Base-by-base conservation (phyloP, 2,888 invertebrate genomes). In the Melanostoma mellinum region DNA sequence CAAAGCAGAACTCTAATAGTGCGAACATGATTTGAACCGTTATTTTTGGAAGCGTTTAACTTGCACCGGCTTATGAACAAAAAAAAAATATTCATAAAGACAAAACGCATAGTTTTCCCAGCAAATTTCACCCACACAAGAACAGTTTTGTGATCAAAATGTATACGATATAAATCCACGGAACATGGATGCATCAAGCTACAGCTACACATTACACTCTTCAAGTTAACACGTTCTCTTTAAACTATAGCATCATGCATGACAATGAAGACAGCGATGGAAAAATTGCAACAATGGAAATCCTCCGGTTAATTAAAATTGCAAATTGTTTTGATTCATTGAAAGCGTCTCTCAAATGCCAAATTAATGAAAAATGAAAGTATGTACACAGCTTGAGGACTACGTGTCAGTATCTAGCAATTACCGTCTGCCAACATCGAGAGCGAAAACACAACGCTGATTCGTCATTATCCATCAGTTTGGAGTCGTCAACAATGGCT, bases 331-430 rank as follows among this genome's bases (percentile, higher is more conserved):
- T 76, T 75, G 58, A 81, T 81, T 53, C 63, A 69, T 69, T 80
- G 55, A 69, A 69, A 53, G 58, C 33, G 65, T 42, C 53, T 63
- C 44, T 60, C 61, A 68, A 81, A 82, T 82, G 68, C 72, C 81
- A 82, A 73, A 58, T 56, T 67, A 73, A 77, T 73, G 61, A 58
- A 82, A 81, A 82, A 82, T 73, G 81, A 82, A 82, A 82, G 80
- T 81, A 71, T 55, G 50, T 52, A 35, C 33, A 35, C 56, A 42
- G 9, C 48, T 63, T 35, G 48, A 42, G n/a, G 36, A 53, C 20
- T 58, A 77, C 68, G 72, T 81, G 81, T 72, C 67, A 81, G 72
- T 61, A 73, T 73, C 72, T 63, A 46, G 56, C 77, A 77, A 73
- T 68, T 77, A 63, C 68, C 9, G 77, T 40, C 72, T 73, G 77